Conservation (phyloP, 1,140 invertebrate genomes). For the Antheraea mylitta region DNA sequence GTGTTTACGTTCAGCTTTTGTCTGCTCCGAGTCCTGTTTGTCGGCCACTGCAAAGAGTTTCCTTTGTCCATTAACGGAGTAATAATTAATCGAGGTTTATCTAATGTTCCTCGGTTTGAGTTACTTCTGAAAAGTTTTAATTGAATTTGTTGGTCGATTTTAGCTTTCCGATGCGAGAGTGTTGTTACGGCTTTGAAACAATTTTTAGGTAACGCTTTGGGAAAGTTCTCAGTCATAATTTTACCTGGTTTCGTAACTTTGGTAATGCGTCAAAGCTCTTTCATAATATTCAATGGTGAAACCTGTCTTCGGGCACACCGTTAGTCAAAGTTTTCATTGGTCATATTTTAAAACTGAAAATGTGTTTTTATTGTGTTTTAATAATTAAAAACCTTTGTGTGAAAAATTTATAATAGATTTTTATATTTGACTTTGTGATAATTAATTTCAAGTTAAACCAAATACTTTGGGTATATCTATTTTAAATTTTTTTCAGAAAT, state of each 20-base stretch:
- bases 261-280: conserved; percentile 18
- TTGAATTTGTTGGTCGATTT: conserved; percentile 71
- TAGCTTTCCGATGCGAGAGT: conserved; percentile 64
- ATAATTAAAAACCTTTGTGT: no score
- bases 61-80: conserved; percentile 58
- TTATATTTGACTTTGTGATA: no score
- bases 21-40: conserved; percentile 62
- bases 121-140: conserved; percentile 70
- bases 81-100: conserved; percentile 72
- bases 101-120: conserved; percentile 60
- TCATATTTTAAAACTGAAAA: no score
- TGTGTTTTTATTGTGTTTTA: no score
- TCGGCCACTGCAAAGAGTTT: conserved; percentile 51
- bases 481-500: no score
- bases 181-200: conserved; percentile 53
- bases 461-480: no score
- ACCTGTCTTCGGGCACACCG: background rate
- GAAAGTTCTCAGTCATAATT: conserved; percentile 43
- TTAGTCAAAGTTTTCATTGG: no score
- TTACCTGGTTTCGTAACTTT: conserved; percentile 41
- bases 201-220: conserved; percentile 56
- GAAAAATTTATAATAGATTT: no score
- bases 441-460: no score
- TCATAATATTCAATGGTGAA: background rate
- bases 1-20: conserved; percentile 63